Base-by-base conservation (phyloP, 2,113 vertebrate genomes). In the Prionailurus bengalensis region DNA sequence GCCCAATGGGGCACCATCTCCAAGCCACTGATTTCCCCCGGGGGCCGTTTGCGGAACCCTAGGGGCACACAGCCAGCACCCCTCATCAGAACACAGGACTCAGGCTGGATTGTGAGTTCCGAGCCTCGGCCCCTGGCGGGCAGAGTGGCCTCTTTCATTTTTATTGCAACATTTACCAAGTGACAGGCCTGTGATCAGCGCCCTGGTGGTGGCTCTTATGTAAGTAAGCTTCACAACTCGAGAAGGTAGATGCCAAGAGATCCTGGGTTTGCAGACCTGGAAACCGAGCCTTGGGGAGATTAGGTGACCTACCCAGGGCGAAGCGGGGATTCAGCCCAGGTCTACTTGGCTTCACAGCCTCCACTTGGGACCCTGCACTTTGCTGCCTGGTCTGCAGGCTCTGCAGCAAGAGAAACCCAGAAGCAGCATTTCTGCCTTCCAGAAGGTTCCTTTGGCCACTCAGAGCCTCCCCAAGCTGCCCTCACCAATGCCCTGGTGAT, bases 261-360 rank as follows among this genome's bases (percentile, higher is more conserved):
- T 51, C 8, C 33, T 4, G 8, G 73, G 42, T 66, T 85, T 68
- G 63, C 61, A 63, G 71, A 29, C 10, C 14, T 33, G 45, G 65
- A 95, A 80, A 83, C 51, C 5, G 9, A 95, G 73, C 53, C 92
- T 78, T 63, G 1, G 7, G 78, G 25, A 84, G 15, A 55, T 21
- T 5, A 55, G 16, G 4, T 23, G 89, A 33, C 23, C 68, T 29
- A 23, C 65, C 33, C 42, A 39, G 51, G 81, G 71, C 36, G 5
- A 33, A 55, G 31, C 8, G 33, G 15, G 55, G 70, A 70, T 13
- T 74, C 90, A 61, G 7, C 80, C n/a, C 66, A 42, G 12, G 58
- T 76, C 84, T 42, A 8, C 27, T 29, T 74, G 70, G 45, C 97
- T 93, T 71, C 89, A 55, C 23, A 48, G 61, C n/a, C 61, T 89